Base-by-base conservation (phyloP, 2,888 invertebrate genomes). In the Itoplectis maculator region DNA sequence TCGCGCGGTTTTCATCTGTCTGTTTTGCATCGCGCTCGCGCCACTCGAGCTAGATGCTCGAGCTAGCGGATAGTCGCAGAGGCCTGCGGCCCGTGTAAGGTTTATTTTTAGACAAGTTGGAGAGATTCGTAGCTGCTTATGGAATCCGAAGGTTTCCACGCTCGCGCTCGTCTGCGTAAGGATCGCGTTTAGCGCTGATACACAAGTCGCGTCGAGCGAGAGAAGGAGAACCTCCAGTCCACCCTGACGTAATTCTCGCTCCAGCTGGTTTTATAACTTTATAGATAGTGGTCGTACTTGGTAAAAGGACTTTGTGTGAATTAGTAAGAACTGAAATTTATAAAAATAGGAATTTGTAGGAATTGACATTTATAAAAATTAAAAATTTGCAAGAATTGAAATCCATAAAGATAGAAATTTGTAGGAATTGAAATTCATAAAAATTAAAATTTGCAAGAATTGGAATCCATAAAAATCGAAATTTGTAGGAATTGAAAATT, bases 81-180 rank as follows among this genome's bases (percentile, higher is more conserved):
- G 18, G 20, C 51, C 11, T 18, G 11, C 13, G 59, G 49, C 35
- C 66, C 61, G 72, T 79, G 82, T 78, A 59, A 78, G 72, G 11
- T 80, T 75, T 84, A 84, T 84, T 82, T 84, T 80, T 84, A 84
- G 78, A 82, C 29, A 75, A 72, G 69, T 81, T 47, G 65, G 51
- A 72, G 70, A 82, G 84, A 75, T 76, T 82, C 79, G 61, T 74
- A 75, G 70, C 65, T 79, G 49, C 80, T 82, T 76, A 80, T 80
- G 84, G 84, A 84, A 82, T 84, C 75, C 80, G 82, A 82, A 82
- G 84, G 82, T 75, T 63, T 63, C 59, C 45, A 59, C 59, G 20
- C 5, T 70, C 42, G 18, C 49, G 6, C n/a, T 74, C 68, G 65
- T 23, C 76, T 51, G 20, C 15, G 66, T 37, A 59, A 68, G 54